Conservation (phyloP, 2,113 vertebrate species). For the Potamarius usumacintae region DNA sequence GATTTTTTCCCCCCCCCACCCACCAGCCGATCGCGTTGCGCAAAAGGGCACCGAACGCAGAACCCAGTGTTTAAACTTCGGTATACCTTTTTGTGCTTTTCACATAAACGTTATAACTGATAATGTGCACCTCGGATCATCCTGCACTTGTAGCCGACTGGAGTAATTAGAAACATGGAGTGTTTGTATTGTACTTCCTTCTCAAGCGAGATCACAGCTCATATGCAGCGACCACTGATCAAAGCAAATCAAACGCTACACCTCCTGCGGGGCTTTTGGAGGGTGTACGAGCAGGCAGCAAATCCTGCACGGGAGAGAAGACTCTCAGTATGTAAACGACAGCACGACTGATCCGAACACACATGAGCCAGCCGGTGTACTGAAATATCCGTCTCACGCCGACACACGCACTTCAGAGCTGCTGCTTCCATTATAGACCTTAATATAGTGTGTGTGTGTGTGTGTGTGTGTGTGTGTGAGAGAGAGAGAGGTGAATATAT, state of each 20-base stretch:
- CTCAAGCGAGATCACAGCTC: conserved; percentile 64
- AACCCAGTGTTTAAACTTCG: neutral
- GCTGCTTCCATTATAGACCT: conserved; percentile 21
- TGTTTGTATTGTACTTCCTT: conserved; percentile 35
- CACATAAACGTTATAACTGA: neutral
- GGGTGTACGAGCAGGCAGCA: conserved; percentile 70
- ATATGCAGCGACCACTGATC: conserved; percentile 84
- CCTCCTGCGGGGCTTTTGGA: conserved; percentile 71
- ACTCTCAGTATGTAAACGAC: conserved; percentile 86
- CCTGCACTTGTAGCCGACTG: conserved; percentile 11
- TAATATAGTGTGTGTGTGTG: conserved; percentile 13
- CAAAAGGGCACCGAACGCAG: neutral
- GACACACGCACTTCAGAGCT: conserved; percentile 45
- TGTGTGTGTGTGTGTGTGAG: conserved; percentile 24
- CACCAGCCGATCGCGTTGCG: neutral
- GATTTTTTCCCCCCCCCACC: neutral
- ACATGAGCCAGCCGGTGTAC: conserved; percentile 76
- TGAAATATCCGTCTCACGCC: conserved; percentile 53
- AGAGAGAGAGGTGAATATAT: conserved; percentile 34
- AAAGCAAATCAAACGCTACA: conserved; percentile 76
- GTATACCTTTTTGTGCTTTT: neutral
- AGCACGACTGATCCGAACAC: conserved; percentile 82
- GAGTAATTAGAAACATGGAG: conserved; percentile 8
- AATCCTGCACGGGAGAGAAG: conserved; percentile 74
- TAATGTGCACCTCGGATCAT: neutral